phyloP scores from a whole-genome alignment of 2,888 invertebrate genomes.

The Erannis defoliaria region DNA sequence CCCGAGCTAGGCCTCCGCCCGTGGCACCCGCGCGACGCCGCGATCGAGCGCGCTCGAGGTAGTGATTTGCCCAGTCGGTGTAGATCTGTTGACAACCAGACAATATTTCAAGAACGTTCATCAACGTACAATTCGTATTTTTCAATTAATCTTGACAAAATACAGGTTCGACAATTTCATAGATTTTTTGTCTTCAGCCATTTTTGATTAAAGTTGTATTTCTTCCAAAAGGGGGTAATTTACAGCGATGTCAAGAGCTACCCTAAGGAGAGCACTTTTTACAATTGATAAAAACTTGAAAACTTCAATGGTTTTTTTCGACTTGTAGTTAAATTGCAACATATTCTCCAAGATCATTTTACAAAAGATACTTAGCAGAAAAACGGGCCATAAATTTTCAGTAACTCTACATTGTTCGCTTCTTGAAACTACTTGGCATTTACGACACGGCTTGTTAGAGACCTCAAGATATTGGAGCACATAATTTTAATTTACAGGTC shows the following conservation, averaged over 20 bases:
- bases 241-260: no score
- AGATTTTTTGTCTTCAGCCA: no score
- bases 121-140: no score
- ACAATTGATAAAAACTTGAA: no score
- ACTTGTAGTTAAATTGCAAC: background rate
- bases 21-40: conserved; percentile 91
- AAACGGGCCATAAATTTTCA: conserved; percentile 15
- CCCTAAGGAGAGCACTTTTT: no score
- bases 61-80: conserved; percentile 99
- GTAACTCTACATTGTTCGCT: conserved; percentile 20
- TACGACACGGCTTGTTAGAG: conserved; percentile 23
- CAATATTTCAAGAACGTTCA: background rate
- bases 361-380: conserved; percentile 14
- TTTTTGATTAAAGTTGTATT: no score
- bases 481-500: conserved; percentile 22
- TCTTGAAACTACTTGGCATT: conserved; percentile 22
- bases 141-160: no score
- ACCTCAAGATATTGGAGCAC: conserved; percentile 18
- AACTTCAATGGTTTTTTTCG: no score
- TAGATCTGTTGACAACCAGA: conserved; percentile 90
- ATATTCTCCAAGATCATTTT: conserved; percentile 7
- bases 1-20: conserved; percentile 92
- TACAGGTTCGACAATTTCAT: no score
- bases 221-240: no score
- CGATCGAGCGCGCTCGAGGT: conserved; percentile 96